Conservation (phyloP, 2,113 vertebrate genomes). For the Entomyzon cyanotis region DNA sequence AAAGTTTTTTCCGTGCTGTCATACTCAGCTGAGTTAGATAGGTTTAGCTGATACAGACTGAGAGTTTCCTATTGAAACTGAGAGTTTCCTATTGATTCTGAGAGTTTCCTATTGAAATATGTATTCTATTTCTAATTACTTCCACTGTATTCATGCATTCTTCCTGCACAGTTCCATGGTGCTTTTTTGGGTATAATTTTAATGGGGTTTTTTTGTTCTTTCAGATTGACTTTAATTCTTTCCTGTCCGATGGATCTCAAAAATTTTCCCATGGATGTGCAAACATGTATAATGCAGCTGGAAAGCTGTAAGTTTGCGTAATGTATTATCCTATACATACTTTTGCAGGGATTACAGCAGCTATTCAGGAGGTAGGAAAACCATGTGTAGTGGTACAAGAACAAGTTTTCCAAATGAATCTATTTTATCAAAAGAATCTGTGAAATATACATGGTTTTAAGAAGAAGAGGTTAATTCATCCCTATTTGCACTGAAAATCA, state of each 20-base stretch:
- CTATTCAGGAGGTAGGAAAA: background rate
- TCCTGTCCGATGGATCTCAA: constrained; percentile 98
- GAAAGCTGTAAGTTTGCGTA: constrained; percentile 91
- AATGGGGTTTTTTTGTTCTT: constrained; percentile 56
- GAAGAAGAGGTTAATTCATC: background rate
- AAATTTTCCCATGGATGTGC: constrained; percentile 98
- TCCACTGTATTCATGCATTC: background rate
- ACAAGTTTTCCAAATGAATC: background rate
- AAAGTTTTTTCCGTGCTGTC: background rate
- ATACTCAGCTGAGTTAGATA: background rate
- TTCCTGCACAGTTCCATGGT: background rate
- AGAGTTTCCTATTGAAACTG: background rate
- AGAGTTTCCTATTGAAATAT: background rate
- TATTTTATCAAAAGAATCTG: background rate
- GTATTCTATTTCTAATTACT: background rate
- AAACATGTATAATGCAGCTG: constrained; percentile 98
- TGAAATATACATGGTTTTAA: background rate
- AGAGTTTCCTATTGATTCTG: background rate
- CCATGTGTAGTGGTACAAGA: background rate
- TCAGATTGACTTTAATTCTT: constrained; percentile 91
- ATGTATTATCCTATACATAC: background rate
- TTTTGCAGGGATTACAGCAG: background rate
- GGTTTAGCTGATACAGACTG: background rate
- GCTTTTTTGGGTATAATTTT: background rate
- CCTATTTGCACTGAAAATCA: background rate